Conservation (phyloP, 1,140 invertebrate species). For the Pomacea maculata region DNA sequence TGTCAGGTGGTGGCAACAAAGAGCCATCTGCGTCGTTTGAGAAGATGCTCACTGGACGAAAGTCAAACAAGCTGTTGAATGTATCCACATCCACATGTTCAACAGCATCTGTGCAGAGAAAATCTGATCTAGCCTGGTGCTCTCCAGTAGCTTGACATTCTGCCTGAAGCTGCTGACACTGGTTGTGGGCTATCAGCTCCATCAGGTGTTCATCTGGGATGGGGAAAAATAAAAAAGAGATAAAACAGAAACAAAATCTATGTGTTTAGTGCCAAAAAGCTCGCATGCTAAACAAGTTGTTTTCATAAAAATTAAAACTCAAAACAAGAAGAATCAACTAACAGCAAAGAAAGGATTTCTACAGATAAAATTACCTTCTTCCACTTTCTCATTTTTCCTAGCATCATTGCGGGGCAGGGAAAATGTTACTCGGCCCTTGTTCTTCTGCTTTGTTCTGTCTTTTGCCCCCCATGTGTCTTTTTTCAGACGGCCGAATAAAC, state of each 20-base stretch:
- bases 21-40: background rate
- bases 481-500: conserved; percentile 50
- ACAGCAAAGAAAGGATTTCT: background rate
- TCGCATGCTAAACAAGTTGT: conserved; percentile 1
- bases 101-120: conserved; percentile 67
- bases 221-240: conserved; percentile 2
- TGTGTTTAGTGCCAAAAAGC: background rate
- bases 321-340: background rate
- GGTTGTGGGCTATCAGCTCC: conserved; percentile 80
- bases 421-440: conserved; percentile 49
- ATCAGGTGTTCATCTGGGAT: conserved; percentile 62
- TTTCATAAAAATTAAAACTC: background rate
- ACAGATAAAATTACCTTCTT: background rate
- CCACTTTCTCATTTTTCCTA: conserved; percentile 21
- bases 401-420: conserved; percentile 43
- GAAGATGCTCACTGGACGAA: background rate
- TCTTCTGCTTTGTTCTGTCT: conserved; percentile 30
- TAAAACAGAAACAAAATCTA: background rate
- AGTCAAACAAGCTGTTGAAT: background rate
- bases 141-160: conserved; percentile 72
- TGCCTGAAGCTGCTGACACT: conserved; percentile 79
- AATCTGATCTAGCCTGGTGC: conserved; percentile 76
- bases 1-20: conserved; percentile 27
- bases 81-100: conserved; percentile 25
- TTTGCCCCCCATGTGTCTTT: conserved; percentile 40